Conservation (phyloP, 2,888 invertebrate species). For the Brenthis ino region DNA sequence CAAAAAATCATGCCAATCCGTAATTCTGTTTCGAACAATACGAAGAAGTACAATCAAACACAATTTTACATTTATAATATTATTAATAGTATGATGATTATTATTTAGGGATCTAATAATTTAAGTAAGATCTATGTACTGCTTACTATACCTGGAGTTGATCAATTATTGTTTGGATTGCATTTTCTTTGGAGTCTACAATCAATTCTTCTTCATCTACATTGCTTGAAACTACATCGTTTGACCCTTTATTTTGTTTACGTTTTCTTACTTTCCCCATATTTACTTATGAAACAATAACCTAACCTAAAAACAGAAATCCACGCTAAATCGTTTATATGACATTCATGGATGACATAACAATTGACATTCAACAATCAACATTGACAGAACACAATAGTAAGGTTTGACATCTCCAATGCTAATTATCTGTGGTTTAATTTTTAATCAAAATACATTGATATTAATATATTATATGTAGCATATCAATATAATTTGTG, state of each 20-base stretch:
- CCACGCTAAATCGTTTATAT: slow-evolving; percentile 8
- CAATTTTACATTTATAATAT: no score
- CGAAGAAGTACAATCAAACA: no score
- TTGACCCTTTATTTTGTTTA: slow-evolving; percentile 52
- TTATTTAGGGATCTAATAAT: not conserved
- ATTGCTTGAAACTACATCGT: slow-evolving; percentile 45
- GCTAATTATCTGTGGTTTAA: no score
- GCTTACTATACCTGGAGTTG: slow-evolving; percentile 69
- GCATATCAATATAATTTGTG: no score
- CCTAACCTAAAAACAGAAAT: slow-evolving; percentile 25
- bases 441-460: no score
- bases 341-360: not conserved
- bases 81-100: no score
- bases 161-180: slow-evolving; percentile 72
- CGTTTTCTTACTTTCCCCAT: slow-evolving; percentile 75
- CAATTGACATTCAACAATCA: no score
- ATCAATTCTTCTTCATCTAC: slow-evolving; percentile 61
- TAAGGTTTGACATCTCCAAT: no score
- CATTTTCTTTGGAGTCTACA: slow-evolving; percentile 68
- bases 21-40: no score
- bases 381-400: no score
- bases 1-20: no score
- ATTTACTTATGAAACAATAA: slow-evolving; percentile 27
- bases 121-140: not conserved
- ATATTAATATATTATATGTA: no score